phyloP scores from a whole-genome alignment of 2,113 vertebrate species.

The Saccopteryx leptura region DNA sequence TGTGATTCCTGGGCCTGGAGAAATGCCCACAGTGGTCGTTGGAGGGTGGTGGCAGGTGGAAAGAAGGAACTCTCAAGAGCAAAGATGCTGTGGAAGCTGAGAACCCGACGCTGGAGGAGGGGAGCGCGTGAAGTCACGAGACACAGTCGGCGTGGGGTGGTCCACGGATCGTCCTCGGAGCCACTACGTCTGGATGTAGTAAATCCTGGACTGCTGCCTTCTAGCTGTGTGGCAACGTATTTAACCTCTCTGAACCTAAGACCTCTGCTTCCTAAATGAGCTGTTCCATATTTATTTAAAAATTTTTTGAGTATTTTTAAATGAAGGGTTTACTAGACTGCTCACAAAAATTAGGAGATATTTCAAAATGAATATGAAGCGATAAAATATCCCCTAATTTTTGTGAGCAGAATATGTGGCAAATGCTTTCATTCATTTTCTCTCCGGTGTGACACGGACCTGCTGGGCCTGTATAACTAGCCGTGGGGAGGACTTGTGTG shows the following conservation, averaged over 20 bases:
- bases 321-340: not conserved
- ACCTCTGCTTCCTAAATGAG: not conserved
- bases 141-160: not conserved
- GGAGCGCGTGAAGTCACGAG: not conserved
- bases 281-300: not conserved
- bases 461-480: not conserved
- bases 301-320: not conserved
- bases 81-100: not conserved
- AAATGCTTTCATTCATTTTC: not conserved
- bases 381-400: no score
- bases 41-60: not conserved
- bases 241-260: not conserved
- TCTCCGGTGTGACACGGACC: not conserved
- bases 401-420: not conserved
- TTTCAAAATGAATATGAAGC: no score
- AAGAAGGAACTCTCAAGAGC: not conserved
- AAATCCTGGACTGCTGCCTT: not conserved
- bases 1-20: not conserved
- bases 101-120: not conserved
- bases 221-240: not conserved
- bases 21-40: not conserved
- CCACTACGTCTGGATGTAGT: not conserved
- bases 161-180: not conserved
- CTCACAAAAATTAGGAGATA: no score
- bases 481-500: not conserved